A percentile compares a stretch with the other conserved stretches of the same genome.
phyloP scores from a whole-genome alignment of 2,797 vertebrate species.

The Acrocephalus scirpaceus region DNA sequence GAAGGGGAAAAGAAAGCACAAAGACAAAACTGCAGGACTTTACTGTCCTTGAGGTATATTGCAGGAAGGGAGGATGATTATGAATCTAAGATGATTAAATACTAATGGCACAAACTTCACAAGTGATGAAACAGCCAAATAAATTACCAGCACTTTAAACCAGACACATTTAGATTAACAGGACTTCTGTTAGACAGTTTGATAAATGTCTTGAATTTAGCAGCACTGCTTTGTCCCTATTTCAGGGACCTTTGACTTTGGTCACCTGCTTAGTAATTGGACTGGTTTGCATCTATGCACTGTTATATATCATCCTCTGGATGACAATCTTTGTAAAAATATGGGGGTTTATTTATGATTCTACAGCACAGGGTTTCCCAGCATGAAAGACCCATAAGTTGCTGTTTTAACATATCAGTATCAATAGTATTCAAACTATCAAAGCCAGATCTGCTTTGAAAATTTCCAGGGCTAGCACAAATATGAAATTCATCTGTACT shows the following conservation, averaged over 20 bases:
- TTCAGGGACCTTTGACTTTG: slow-evolving; percentile 32
- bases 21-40: slow-evolving; percentile 5
- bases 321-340: neutral
- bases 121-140: slow-evolving; percentile 67
- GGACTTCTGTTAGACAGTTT: slow-evolving; percentile 57
- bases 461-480: neutral
- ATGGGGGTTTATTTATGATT: neutral
- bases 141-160: slow-evolving; percentile 60
- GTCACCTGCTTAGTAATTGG: slow-evolving; percentile 40
- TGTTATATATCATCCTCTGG: neutral
- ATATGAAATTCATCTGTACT: neutral
- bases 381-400: neutral
- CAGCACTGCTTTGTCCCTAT: neutral
- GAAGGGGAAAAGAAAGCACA: neutral
- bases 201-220: slow-evolving; percentile 63
- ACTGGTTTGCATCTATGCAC: neutral
- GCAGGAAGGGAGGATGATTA: slow-evolving; percentile 53
- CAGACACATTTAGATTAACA: slow-evolving; percentile 67
- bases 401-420: neutral
- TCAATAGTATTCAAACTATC: neutral
- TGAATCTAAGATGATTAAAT: slow-evolving; percentile 71
- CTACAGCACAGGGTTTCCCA: neutral
- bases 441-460: neutral
- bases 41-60: slow-evolving; percentile 48
- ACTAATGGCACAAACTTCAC: slow-evolving; percentile 65